Conservation (phyloP, 2,888 invertebrate genomes). For the Cancer borealis region DNA sequence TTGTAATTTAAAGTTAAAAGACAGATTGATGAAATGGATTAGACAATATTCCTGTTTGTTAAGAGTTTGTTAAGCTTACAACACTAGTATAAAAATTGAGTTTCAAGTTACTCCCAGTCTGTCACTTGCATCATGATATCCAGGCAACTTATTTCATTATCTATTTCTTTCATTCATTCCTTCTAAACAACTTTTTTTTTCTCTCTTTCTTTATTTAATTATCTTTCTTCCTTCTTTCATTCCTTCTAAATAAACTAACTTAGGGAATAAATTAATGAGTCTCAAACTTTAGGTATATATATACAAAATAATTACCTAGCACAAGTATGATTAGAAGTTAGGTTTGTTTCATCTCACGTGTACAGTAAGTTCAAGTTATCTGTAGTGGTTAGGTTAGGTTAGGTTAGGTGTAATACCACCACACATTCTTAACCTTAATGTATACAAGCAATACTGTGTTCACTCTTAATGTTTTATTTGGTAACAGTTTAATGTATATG, state of each 20-base stretch:
- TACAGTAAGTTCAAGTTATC: background rate
- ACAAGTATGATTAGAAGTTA: background rate
- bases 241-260: background rate
- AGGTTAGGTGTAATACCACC: background rate
- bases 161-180: background rate
- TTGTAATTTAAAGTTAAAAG: background rate
- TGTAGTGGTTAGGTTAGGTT: background rate
- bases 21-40: background rate
- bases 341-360: background rate
- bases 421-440: background rate
- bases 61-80: background rate
- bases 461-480: background rate
- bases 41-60: background rate
- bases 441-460: constrained; percentile 7
- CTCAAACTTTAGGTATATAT: background rate
- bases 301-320: background rate
- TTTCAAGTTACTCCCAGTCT: background rate
- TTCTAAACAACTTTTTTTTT: no score
- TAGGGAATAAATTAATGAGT: background rate
- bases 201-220: no score
- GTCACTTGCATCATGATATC: background rate
- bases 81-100: background rate
- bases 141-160: background rate
- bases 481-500: background rate
- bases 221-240: no score